These are phyloP conservation scores for Battus philenor DNA, from an alignment of 1,140 invertebrate genomes.

Conservation along the genomic window DNA sequence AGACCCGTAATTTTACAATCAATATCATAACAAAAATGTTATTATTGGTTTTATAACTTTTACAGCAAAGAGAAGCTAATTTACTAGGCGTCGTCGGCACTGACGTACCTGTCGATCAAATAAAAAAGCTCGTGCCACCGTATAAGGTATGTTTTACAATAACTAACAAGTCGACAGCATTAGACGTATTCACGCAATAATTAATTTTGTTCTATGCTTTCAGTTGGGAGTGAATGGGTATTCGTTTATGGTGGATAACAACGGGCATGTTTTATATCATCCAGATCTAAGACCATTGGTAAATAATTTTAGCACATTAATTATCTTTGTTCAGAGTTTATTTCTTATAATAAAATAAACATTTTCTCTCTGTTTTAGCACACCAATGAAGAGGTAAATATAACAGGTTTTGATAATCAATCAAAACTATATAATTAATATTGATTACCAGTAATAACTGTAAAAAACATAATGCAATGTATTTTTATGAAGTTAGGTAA, in stretches of 20 bases:
- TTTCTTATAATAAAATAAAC: conserved; percentile 7
- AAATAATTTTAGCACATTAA: conserved; percentile 73
- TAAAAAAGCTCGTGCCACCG: conserved; percentile 92
- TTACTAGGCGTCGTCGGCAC: conserved; percentile 95
- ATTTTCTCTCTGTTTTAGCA: conserved; percentile 61
- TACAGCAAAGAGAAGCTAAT: conserved; percentile 87
- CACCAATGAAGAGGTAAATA: conserved; percentile 73
- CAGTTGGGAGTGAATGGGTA: conserved; percentile 97
- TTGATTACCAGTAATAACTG: too few species aligned
- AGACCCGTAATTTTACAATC: too few species aligned
- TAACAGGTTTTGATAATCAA: too few species aligned
- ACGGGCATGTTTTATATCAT: conserved; percentile 97
- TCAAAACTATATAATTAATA: too few species aligned
- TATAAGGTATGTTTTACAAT: conserved; percentile 84
- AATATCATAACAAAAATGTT: too few species aligned
- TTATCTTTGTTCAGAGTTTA: neutral
- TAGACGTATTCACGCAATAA: neutral
- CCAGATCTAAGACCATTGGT: conserved; percentile 96
- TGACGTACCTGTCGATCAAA: conserved; percentile 94
- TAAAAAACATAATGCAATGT: too few species aligned
- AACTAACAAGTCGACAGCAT: neutral
- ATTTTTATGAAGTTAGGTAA: too few species aligned
- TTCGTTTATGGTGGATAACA: conserved; percentile 97
- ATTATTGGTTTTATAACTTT: too few species aligned
- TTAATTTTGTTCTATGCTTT: conserved; percentile 42